phyloP scores from a whole-genome alignment of 1,140 invertebrate genomes.

The Elymnias hypermnestra region DNA sequence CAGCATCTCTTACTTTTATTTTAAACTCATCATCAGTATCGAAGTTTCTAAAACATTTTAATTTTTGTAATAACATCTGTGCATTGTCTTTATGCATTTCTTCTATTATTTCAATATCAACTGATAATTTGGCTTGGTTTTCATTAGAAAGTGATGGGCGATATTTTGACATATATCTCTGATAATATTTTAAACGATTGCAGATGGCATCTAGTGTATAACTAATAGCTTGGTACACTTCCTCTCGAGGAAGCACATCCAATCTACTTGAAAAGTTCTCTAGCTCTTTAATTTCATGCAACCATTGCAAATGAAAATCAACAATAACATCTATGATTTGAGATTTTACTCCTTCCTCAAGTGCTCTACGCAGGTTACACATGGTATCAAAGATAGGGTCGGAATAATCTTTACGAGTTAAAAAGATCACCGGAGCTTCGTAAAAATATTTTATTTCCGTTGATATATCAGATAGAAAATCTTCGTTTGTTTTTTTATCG shows the following conservation, averaged over 20 bases:
- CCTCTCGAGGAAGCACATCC: constrained; percentile 35
- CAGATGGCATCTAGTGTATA: constrained; percentile 52
- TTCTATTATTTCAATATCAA: constrained; percentile 62
- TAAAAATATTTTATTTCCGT: constrained; percentile 61
- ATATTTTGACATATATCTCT: constrained; percentile 51
- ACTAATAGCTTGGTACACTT: constrained; percentile 46
- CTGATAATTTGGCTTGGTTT: constrained; percentile 35
- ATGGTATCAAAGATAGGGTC: constrained; percentile 53
- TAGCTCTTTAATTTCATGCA: constrained; percentile 50
- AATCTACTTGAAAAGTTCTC: constrained; percentile 46
- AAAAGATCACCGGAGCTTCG: constrained; percentile 53
- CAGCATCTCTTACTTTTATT: constrained; percentile 32
- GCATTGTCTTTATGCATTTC: constrained; percentile 58
- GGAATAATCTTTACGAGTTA: constrained; percentile 55
- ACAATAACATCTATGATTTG: constrained; percentile 49
- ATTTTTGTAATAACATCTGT: constrained; percentile 37
- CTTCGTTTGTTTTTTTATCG: constrained; percentile 28
- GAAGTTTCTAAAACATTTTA: constrained; percentile 46
- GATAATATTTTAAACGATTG: constrained; percentile 44
- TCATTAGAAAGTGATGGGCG: constrained; percentile 32
- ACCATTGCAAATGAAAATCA: constrained; percentile 59
- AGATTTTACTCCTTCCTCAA: constrained; percentile 35
- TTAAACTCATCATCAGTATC: constrained; percentile 40
- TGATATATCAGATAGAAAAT: constrained; percentile 54
- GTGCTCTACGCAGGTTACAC: constrained; percentile 39